Evolutionary conservation across 2,888 invertebrate genomes (phyloP).

Genomic region (Calephelis perditalis): DNA sequence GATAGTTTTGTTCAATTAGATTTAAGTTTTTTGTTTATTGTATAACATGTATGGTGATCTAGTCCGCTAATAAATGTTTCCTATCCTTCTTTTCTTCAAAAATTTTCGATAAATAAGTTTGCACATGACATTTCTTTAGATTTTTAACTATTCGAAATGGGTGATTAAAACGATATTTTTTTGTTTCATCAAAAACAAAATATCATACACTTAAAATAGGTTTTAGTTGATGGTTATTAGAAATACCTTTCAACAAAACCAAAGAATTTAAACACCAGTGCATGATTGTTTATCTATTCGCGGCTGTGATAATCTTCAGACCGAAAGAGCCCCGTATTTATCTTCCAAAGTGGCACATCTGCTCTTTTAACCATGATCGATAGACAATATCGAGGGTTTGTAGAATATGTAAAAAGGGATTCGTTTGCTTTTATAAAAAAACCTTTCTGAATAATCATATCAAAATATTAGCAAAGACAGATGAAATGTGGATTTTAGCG

Average conservation of each 20-base stretch:
- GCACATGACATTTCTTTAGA: too few relatives aligned
- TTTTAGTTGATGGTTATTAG: too few relatives aligned
- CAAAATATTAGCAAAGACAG: neutral
- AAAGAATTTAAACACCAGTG: slow-evolving; percentile 13
- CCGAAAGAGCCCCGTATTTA: slow-evolving; percentile 38
- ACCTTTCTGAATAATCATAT: neutral
- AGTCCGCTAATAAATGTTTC: too few relatives aligned
- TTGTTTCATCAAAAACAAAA: too few relatives aligned
- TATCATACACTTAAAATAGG: too few relatives aligned
- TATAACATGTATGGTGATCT: too few relatives aligned
- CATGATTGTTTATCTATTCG: slow-evolving; percentile 30
- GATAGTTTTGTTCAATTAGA: too few relatives aligned
- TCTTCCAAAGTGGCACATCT: slow-evolving; percentile 48
- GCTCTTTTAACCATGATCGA: slow-evolving; percentile 32
- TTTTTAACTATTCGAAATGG: too few relatives aligned
- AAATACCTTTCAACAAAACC: neutral
- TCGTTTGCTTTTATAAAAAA: slow-evolving; percentile 5
- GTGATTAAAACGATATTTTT: too few relatives aligned
- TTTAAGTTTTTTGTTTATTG: too few relatives aligned
- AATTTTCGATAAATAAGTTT: too few relatives aligned
- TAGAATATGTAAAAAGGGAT: slow-evolving; percentile 1
- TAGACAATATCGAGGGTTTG: slow-evolving; percentile 7
- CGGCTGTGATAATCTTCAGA: slow-evolving; percentile 30
- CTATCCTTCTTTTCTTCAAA: too few relatives aligned
- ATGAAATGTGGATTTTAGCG: neutral